A percentile compares a stretch with the other conserved stretches of the same genome.
These are phyloP conservation scores for Sapajus apella DNA, from an alignment of 2,113 vertebrate genomes.

Conservation along the genomic window DNA sequence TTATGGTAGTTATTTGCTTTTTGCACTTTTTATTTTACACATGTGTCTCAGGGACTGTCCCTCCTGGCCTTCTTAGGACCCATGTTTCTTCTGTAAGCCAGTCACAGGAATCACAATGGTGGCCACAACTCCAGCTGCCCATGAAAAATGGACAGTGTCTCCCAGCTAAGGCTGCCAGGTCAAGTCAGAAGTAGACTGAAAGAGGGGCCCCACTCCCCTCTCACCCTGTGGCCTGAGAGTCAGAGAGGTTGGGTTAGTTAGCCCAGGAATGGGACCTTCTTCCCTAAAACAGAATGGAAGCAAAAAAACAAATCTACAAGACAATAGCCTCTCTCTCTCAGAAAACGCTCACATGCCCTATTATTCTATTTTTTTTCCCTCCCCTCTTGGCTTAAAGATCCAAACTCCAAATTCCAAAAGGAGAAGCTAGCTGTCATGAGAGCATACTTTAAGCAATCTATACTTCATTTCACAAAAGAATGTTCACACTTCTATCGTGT, in stretches of 20 bases:
- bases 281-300: not conserved
- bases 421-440: not conserved
- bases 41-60: not conserved
- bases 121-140: not conserved
- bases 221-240: not conserved
- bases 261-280: not conserved
- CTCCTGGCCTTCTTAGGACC: not conserved
- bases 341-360: not conserved
- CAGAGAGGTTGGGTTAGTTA: not conserved
- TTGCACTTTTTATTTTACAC: not conserved
- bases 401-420: not conserved
- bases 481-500: too few species aligned
- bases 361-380: not conserved
- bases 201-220: not conserved
- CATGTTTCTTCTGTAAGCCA: not conserved
- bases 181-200: not conserved
- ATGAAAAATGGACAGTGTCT: rapidly evolving
- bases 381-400: not conserved
- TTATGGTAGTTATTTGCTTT: too few species aligned
- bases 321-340: not conserved
- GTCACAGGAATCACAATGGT: not conserved
- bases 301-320: not conserved
- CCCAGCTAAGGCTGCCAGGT: not conserved
- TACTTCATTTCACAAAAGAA: not conserved
- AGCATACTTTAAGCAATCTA: not conserved